These are phyloP conservation scores for Oasisia sp. DNA, from an alignment of 2,888 invertebrate species.

Conservation along the genomic window DNA sequence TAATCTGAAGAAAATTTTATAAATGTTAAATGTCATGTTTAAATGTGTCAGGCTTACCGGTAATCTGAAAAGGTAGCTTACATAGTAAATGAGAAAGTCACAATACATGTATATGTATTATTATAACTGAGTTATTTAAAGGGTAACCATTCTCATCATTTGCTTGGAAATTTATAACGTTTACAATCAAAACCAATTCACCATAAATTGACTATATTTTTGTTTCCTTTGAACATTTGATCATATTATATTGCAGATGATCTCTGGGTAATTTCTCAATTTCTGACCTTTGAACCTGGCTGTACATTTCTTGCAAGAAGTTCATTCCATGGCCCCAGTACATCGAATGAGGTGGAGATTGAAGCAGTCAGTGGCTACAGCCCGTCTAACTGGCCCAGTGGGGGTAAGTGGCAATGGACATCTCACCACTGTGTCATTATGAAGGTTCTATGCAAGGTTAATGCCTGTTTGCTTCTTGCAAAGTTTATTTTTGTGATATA, in stretches of 20 bases:
- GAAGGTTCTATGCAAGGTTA: too few species aligned
- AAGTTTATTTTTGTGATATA: too few species aligned
- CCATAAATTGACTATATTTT: background rate
- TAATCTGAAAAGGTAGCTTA: too few species aligned
- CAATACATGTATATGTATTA: too few species aligned
- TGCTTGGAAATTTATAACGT: background rate
- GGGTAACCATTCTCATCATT: constrained; percentile 43
- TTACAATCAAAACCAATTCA: background rate
- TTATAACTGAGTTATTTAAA: background rate
- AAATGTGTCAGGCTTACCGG: too few species aligned
- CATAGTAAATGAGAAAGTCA: too few species aligned
- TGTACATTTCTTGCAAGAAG: constrained; percentile 52
- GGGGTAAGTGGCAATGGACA: constrained; percentile 40
- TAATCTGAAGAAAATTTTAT: too few species aligned
- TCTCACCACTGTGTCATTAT: too few species aligned
- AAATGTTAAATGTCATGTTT: too few species aligned
- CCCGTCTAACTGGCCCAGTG: constrained; percentile 52
- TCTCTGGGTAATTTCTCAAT: constrained; percentile 51
- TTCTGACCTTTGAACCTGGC: constrained; percentile 46
- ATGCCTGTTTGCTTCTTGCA: too few species aligned
- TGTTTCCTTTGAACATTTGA: background rate
- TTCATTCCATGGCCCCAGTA: constrained; percentile 52
- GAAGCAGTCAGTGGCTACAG: constrained; percentile 51
- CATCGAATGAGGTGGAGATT: constrained; percentile 51
- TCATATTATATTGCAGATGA: constrained; percentile 44